Evolutionary conservation across 2,888 invertebrate genomes (phyloP).

Genomic region (Parnassius glacialis): DNA sequence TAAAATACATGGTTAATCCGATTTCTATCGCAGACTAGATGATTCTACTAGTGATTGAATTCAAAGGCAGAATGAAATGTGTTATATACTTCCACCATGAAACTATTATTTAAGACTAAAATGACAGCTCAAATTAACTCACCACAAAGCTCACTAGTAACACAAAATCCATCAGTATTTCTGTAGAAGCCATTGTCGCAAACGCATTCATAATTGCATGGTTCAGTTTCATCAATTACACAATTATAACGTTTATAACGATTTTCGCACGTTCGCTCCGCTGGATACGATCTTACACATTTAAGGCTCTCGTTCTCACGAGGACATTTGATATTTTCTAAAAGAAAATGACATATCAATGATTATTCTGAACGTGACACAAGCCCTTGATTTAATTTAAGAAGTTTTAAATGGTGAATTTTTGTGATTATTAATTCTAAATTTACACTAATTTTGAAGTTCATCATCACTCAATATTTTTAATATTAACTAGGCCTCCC

Average conservation of each 20-base stretch:
- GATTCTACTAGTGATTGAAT: no score
- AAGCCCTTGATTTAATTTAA: no score
- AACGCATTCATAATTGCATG: conserved; percentile 13
- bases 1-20: no score
- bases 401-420: no score
- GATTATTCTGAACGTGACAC: neutral
- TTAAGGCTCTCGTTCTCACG: conserved; percentile 10
- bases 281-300: conserved; percentile 3
- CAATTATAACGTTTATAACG: conserved; percentile 7
- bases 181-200: conserved; percentile 18
- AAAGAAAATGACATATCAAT: neutral
- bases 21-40: no score
- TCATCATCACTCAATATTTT: no score
- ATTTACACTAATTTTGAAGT: no score
- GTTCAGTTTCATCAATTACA: neutral
- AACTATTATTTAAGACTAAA: neutral
- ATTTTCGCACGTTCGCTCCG: conserved; percentile 17
- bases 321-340: conserved; percentile 10
- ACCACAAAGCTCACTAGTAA: conserved; percentile 19
- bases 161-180: conserved; percentile 15
- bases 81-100: no score
- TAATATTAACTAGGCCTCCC: no score
- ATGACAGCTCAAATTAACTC: neutral
- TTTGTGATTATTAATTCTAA: no score
- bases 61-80: no score